Base-by-base conservation (phyloP, 2,113 vertebrate species). In the Calypte anna region DNA sequence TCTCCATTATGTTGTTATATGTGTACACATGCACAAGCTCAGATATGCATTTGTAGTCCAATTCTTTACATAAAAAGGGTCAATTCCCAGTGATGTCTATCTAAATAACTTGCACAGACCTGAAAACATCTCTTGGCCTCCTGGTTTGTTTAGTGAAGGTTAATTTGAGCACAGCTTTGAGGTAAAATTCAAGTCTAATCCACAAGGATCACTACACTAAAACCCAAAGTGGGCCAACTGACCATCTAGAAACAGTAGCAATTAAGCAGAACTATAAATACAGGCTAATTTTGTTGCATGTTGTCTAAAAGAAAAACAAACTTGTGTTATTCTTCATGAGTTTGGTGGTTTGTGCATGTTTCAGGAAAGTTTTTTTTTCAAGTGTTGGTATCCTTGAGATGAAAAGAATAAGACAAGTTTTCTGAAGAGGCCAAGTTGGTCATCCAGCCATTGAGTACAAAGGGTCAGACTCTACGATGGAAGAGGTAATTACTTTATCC, bases 401-500 rank as follows among this genome's bases (percentile, higher is more conserved):
- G 3, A 91, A 81, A 64, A 83, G 18, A 77, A 3, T 36, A 64
- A 78, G 16, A 63, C 1, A 2, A 74, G 19, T 53, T 67, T 89
- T 81, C 51, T 48, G 31, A 88, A 68, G 1, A 4, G 44, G 36
- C 19, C 31, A 36, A 67, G 51, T 12, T 55, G 22, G 4, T 30
- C 77, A 7, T 30, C 8, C 2, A 10, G 25, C 15, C 5, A 1
- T 55, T 27, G 7, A 18, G 31, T 85, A 78, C 43, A 50, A 91
- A 69, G 59, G 63, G 57, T 90, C 76, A 93, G 72, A 75, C 31
- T 78, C 38, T 83, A 19, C 0, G 0, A 36, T 51, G 2, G 0
- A 79, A 64, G 30, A 75, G 27, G 76, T 50, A 94, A 96, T 96
- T 88, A 63, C 85, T 88, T 80, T 82, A 81, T 62, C 14, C 73